Base-by-base conservation (phyloP, 1,140 invertebrate species). In the Subanguina moxae region DNA sequence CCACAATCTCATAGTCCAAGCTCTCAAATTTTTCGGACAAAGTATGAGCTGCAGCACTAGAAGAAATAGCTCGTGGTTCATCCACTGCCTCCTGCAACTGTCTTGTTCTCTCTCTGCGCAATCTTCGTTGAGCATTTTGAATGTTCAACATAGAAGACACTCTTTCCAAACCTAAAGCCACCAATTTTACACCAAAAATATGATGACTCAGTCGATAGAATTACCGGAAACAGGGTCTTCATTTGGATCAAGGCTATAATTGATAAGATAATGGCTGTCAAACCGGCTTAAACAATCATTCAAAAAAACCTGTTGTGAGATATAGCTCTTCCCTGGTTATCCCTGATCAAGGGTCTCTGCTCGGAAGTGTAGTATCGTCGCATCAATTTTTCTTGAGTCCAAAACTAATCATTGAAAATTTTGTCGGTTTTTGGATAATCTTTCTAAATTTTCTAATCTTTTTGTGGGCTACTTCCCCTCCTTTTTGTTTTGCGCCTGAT, bases 1-100 rank as follows among this genome's bases (percentile, higher is more conserved):
- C 80, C 1, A 80, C 65, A 56, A 83, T 70, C 68, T 82, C 80
- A 67, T 82, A 82, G 63, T 82, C 80, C 0, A 82, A 58, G 66
- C 80, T 82, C 64, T 82, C 80, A 46, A 71, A 82, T 38, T 76
- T 74, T 38, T 76, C 80, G 5, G 76, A 79, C 17, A 82, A 66
- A 21, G 70, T 63, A 38, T 80, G 64, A 8, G 30, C 56, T 1
- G 1, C 58, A 11, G 1, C 1, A 27, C 8, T 46, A 13, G 15
- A 42, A 25, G 28, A 13, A 28, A 1, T 8, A 3, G 23, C 17
- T 21, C n/a, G 21, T 15, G 30, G 9, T 45, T 11, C 19, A 46
- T 45, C 57, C 61, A 57, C 56, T 13, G 17, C 58, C 19, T 19
- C n/a, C 58, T 19, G 19, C 17, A 30, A 3, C 27, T n/a, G 17